Evolutionary conservation across 1,140 invertebrate genomes (phyloP), one percentile per base, ranked within the genome.

Genomic region (Caenorhabditis inopinata): DNA sequence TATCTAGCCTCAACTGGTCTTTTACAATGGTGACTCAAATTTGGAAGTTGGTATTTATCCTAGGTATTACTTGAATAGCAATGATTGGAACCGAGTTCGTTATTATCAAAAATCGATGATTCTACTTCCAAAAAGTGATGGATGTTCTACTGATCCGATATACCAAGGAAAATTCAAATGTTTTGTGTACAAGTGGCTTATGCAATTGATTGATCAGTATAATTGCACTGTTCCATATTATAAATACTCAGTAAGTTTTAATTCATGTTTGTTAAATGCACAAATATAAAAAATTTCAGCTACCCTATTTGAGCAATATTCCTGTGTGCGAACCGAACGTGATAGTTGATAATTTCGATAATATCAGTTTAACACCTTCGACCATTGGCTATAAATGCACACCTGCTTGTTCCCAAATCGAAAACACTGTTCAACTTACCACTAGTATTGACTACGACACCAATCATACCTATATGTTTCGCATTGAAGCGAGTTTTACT

Each of bases 221-320:
- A 79, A 79, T 45, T 79, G 78, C 58, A 79, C 78, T 18, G 38
- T 79, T 35, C 78, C 78, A 9, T 79, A 79, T 42, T 79, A 48
- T 21, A 68, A 47, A 7, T 35, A 79, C 5, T 74, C 58, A 27
- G 32, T 79, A 29, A 18, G 25, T 29, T 27, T 45, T 45, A n/a
- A 42, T 42, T 42, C 38, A 42, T 14, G 14, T 16, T 0, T 1
- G 21, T 0, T 0, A 32, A 74, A 1, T 74, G 9, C 16, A 47
- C 18, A 16, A 3, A 48, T 18, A 29, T 14, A 1, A 5, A 16
- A n/a, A 47, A n/a, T 75, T 75, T 25, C 29, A 48, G 47, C 45
- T 48, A 12, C 18, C 47, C 4, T 75, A 49, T 32, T 25, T 79
- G 62, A 18, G 38, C 29, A n/a, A 74, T 25, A 32, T 74, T 18